These are phyloP conservation scores for Sternarchorhynchus goeldii DNA, from an alignment of 2,797 vertebrate species.

Conservation along the genomic window DNA sequence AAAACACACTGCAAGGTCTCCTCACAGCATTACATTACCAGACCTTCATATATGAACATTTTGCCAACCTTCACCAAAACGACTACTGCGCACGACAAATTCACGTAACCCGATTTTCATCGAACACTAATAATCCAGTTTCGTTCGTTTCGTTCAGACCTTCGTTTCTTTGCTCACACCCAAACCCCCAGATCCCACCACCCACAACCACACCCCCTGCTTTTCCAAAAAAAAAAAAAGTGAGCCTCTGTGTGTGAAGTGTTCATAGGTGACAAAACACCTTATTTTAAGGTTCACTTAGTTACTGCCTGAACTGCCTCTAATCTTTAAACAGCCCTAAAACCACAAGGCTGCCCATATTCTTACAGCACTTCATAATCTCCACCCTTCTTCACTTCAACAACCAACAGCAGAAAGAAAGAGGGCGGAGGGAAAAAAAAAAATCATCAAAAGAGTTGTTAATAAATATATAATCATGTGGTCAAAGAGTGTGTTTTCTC, in stretches of 20 bases:
- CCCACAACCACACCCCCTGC: not conserved
- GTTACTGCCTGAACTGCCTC: conserved; percentile 66
- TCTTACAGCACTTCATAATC: conserved; percentile 64
- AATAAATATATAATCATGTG: conserved; percentile 84
- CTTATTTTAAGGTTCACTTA: conserved; percentile 74
- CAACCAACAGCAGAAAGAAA: conserved; percentile 58
- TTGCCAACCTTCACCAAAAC: not conserved
- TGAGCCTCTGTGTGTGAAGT: conserved; percentile 54
- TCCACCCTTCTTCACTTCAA: conserved; percentile 48
- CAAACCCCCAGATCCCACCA: conserved; percentile 2
- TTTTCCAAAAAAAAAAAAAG: conserved; percentile 5
- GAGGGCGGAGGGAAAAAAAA: conserved; percentile 39
- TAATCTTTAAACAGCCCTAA: conserved; percentile 63
- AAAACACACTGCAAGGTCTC: conserved; percentile 32
- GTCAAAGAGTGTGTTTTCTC: conserved; percentile 79
- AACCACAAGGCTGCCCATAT: conserved; percentile 64
- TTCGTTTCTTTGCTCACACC: conserved; percentile 9
- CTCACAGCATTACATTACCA: not conserved
- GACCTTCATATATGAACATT: conserved; percentile 12
- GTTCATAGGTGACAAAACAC: conserved; percentile 71
- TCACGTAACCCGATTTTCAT: not conserved
- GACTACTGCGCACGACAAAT: not conserved
- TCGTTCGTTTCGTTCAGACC: not conserved
- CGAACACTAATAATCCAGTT: not conserved
- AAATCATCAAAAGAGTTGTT: conserved; percentile 72